Evolutionary conservation across 2,888 invertebrate genomes (phyloP).

Genomic region (Pachycephus smyrnensis): DNA sequence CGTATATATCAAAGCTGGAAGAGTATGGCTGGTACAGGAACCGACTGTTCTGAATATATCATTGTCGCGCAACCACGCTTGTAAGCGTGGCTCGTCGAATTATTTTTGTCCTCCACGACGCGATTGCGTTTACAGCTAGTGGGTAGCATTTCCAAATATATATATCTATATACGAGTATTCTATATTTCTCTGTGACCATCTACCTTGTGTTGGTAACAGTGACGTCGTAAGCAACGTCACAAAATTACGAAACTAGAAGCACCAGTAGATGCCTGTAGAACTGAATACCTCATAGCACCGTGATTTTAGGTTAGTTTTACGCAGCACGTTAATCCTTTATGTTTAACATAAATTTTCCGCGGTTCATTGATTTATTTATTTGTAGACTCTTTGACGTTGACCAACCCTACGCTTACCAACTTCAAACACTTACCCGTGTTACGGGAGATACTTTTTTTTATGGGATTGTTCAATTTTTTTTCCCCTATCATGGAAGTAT

Average conservation of each 20-base stretch:
- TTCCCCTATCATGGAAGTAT: not conserved
- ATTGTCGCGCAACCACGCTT: not conserved
- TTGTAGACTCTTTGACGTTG: not conserved
- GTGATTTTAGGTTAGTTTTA: not conserved
- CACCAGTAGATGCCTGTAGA: not conserved
- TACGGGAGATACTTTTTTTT: not conserved
- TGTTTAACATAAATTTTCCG: not conserved
- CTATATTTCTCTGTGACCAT: not conserved
- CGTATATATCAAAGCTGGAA: not conserved
- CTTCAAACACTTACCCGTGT: not conserved
- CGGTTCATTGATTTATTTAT: not conserved
- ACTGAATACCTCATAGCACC: not conserved
- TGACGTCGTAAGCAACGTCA: not conserved
- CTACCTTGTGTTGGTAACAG: not conserved
- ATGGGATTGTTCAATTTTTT: not conserved
- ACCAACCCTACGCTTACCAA: not conserved
- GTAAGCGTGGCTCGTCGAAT: not conserved
- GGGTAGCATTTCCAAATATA: not conserved
- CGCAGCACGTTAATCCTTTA: not conserved
- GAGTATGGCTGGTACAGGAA: not conserved
- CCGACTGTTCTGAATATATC: not conserved
- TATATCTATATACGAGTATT: not conserved
- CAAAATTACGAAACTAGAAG: not conserved
- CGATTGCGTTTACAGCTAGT: not conserved
- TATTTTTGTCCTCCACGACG: not conserved